These are phyloP conservation scores for Bicyclus anynana DNA, from an alignment of 1,140 invertebrate genomes.

Conservation along the genomic window DNA sequence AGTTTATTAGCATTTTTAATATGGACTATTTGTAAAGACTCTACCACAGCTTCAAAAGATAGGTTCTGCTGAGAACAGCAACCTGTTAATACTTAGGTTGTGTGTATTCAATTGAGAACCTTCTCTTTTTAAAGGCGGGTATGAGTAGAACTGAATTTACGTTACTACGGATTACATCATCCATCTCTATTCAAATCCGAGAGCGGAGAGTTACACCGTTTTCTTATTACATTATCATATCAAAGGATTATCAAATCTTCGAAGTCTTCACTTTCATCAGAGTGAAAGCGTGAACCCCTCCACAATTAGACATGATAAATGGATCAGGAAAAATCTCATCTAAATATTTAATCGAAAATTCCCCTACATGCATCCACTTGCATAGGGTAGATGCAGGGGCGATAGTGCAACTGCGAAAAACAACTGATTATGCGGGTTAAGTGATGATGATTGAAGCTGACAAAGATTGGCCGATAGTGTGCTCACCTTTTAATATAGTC, in stretches of 20 bases:
- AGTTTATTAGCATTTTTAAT: no score
- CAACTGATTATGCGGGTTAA: slow-evolving; percentile 20
- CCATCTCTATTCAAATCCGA: slow-evolving; percentile 19
- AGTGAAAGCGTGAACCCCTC: slow-evolving; percentile 47
- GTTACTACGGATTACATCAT: not conserved
- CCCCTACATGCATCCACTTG: slow-evolving; percentile 56
- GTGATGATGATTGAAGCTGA: slow-evolving; percentile 19
- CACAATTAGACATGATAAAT: slow-evolving; percentile 75
- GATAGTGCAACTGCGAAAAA: slow-evolving; percentile 20
- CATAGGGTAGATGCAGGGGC: slow-evolving; percentile 26
- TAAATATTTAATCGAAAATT: slow-evolving; percentile 76
- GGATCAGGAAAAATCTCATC: slow-evolving; percentile 73
- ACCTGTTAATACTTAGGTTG: no score
- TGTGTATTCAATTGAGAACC: no score
- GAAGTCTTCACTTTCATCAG: slow-evolving; percentile 42
- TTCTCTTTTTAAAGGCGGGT: no score
- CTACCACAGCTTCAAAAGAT: no score
- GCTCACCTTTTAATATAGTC: not conserved
- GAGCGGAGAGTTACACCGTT: slow-evolving; percentile 13
- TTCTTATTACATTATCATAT: slow-evolving; percentile 72
- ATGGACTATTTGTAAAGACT: no score
- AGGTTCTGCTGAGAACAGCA: no score
- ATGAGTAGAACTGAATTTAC: no score
- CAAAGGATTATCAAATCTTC: slow-evolving; percentile 61
- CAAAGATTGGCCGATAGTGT: slow-evolving; percentile 6